A percentile compares a stretch with the other conserved stretches of the same genome.
Evolutionary conservation across 2,113 vertebrate species (phyloP).

Genomic region (Talpa occidentalis): DNA sequence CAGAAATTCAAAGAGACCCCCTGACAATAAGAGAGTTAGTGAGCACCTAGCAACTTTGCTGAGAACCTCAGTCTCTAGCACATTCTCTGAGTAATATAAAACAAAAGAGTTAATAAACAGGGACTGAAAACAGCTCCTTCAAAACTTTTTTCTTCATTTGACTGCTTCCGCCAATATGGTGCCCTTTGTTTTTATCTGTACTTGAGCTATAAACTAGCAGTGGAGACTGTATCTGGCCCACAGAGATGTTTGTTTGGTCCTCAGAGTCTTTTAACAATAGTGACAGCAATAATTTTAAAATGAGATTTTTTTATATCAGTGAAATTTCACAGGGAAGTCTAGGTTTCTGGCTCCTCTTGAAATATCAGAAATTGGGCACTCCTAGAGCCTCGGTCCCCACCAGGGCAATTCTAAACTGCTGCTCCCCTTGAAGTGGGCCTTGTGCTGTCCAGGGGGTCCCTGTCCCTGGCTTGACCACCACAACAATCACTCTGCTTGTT

Average conservation of each 20-base stretch:
- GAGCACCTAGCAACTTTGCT: fast-evolving
- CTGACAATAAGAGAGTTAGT: background rate
- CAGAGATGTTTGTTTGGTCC: constrained; percentile 30
- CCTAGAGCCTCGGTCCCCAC: background rate
- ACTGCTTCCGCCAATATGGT: background rate
- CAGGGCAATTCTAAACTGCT: background rate
- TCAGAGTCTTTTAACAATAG: constrained; percentile 57
- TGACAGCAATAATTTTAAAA: constrained; percentile 26
- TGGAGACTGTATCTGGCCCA: background rate
- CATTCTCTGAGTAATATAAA: background rate
- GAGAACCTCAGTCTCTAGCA: background rate
- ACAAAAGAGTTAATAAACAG: background rate
- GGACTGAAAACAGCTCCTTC: background rate
- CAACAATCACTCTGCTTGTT: background rate
- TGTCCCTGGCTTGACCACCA: background rate
- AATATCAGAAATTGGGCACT: constrained; percentile 30
- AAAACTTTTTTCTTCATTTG: background rate
- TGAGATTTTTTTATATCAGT: constrained; percentile 21
- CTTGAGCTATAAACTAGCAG: background rate
- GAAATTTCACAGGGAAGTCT: constrained; percentile 47
- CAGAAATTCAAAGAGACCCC: background rate
- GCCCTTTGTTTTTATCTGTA: background rate
- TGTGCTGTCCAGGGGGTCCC: background rate
- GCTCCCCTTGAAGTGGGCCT: too few species aligned
- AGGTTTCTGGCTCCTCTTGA: constrained; percentile 35